Base-by-base conservation (phyloP, 2,888 invertebrate genomes). In the Mythimna lalbum region DNA sequence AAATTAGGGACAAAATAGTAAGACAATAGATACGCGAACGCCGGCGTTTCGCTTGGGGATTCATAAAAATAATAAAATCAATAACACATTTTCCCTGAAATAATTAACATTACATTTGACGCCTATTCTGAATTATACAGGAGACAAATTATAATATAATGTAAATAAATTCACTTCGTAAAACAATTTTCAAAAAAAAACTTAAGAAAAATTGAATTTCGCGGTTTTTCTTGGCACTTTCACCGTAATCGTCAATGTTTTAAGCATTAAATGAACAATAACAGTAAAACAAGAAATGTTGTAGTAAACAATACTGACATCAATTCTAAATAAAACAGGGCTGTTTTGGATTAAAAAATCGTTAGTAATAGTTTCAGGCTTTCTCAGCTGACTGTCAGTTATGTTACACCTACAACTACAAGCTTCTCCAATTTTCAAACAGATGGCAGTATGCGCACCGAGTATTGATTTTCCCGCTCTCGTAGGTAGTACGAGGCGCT, bases 391-490 rank as follows among this genome's bases (percentile, higher is more conserved):
- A 19, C 31, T 36, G 17, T 17, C 49, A 17, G 33, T 12, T 47
- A 36, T 61, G 27, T 61, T 39, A 36, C 27, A 43, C 47, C 19
- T 49, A n/a, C 7, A 5, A n/a, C 33, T 59, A 39, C 17, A 36
- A 61, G 72, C 21, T 87, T 76, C 66, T 49, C 4, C 12, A 65
- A 36, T 55, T 70, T 63, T 67, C 66, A 62, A 57, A 85, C 59
- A 95, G 95, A 91, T 93, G 95, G 95, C 95, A 89, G 87, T 90
- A 90, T 90, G 60, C 31, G 64, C 31, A 64, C 63, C 53, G 53
- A 76, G 92, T 96, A 96, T 95, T 95, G 95, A 96, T 96, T 94
- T 93, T 89, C 84, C 80, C 78, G 73, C 81, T 82, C 82, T 83
- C 79, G 82, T 84, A 60, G 72, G 81, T 80, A 76, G 77, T 68